These are phyloP conservation scores for Montipora efflorescens DNA, from an alignment of 64 coral and sea anemone genomes.

Conservation along the genomic window DNA sequence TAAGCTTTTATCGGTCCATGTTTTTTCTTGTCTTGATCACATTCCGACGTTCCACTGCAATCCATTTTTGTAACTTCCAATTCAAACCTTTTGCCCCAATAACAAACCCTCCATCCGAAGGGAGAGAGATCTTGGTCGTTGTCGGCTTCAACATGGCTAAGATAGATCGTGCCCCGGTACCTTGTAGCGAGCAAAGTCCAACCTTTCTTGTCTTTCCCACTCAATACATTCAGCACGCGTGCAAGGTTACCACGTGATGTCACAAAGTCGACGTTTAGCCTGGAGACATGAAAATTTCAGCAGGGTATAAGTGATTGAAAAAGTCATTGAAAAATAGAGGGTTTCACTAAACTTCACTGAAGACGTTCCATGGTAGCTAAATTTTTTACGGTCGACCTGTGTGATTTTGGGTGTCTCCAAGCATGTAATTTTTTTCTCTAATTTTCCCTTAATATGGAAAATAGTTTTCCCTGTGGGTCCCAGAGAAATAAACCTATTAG, in stretches of 20 bases:
- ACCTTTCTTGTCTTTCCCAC: conserved; percentile 6
- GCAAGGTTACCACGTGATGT: conserved; percentile 48
- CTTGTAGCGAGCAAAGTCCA: conserved; percentile 36
- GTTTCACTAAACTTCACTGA: too few species aligned
- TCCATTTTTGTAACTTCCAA: background rate
- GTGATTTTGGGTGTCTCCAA: too few species aligned
- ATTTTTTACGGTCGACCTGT: too few species aligned
- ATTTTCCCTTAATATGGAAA: too few species aligned
- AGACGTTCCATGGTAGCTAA: too few species aligned
- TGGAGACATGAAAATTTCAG: background rate
- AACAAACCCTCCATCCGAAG: conserved; percentile 2
- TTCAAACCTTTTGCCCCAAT: conserved; percentile 53
- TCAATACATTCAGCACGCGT: background rate
- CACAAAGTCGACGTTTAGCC: conserved; percentile 42
- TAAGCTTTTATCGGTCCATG: conserved; percentile 27
- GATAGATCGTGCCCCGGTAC: conserved; percentile 13
- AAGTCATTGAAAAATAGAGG: too few species aligned
- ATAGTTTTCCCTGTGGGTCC: too few species aligned
- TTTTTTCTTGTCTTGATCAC: background rate
- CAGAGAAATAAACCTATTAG: too few species aligned
- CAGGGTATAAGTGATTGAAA: too few species aligned
- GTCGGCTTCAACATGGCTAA: conserved; percentile 19
- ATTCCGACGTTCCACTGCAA: background rate
- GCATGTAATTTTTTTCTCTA: too few species aligned
- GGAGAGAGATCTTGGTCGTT: background rate